These are phyloP conservation scores for Aurelia sp. DNA, from an alignment of 30 jellyfish, hydroid and myxozoan genomes.

Conservation along the genomic window DNA sequence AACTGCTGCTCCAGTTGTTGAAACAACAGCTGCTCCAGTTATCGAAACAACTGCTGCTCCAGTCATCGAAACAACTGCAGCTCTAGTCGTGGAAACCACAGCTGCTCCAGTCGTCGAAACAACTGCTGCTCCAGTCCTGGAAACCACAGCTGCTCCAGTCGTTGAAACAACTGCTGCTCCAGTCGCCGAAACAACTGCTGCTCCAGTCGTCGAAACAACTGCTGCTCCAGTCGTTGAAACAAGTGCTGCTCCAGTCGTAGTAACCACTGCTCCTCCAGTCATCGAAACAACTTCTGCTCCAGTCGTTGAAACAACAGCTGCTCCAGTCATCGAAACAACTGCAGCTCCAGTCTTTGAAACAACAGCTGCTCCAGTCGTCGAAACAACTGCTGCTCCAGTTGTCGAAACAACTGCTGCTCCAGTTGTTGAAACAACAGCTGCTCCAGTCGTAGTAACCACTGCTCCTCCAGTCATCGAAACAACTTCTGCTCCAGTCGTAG, in stretches of 20 bases:
- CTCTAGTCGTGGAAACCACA: constrained; percentile 40
- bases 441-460: constrained; percentile 31
- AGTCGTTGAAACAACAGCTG: constrained; percentile 42
- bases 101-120: constrained; percentile 42
- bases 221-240: constrained; percentile 26
- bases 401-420: constrained; percentile 22
- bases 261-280: constrained; percentile 28
- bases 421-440: constrained; percentile 13
- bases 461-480: constrained; percentile 41
- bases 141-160: constrained; percentile 10
- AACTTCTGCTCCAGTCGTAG: constrained; percentile 32
- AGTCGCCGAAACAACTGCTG: constrained; percentile 15
- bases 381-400: constrained; percentile 14
- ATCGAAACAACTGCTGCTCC: constrained; percentile 40
- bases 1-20: constrained; percentile 37
- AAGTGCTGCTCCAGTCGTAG: constrained; percentile 10
- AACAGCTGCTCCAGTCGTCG: constrained; percentile 35
- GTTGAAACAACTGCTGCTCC: constrained; percentile 39
- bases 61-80: constrained; percentile 39
- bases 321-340: neutral
- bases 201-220: constrained; percentile 23
- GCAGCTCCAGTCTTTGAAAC: constrained; percentile 18
- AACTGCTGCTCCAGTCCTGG: neutral
- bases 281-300: constrained; percentile 42
- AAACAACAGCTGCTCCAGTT: constrained; percentile 38